Evolutionary conservation across 2,113 vertebrate genomes (phyloP).

Genomic region (Calyptommatus sinebrachiatus): DNA sequence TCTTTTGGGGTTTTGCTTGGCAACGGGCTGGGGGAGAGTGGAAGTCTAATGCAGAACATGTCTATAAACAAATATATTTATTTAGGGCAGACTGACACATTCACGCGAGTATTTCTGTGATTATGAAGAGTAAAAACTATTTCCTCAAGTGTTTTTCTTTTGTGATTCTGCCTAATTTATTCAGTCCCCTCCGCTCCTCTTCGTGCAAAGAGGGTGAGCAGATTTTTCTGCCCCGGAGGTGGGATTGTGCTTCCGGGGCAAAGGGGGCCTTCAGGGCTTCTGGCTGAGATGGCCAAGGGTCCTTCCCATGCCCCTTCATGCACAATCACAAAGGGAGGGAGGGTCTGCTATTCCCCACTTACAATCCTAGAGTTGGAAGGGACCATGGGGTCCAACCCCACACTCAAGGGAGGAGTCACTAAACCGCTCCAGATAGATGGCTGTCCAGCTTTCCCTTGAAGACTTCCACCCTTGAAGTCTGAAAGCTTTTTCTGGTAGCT

Average conservation of each 20-base stretch:
- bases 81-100: constrained; percentile 77
- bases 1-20: constrained; percentile 79
- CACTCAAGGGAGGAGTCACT: too few relatives aligned
- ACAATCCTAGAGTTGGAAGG: not conserved
- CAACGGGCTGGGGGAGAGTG: constrained; percentile 73
- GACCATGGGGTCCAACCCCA: too few relatives aligned
- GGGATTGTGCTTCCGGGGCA: constrained; percentile 55
- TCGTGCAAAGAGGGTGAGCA: constrained; percentile 63
- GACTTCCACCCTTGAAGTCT: too few relatives aligned
- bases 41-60: constrained; percentile 76
- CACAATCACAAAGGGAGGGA: not conserved
- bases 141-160: constrained; percentile 81
- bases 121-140: constrained; percentile 74
- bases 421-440: too few relatives aligned
- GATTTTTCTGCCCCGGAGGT: constrained; percentile 64
- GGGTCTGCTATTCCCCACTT: not conserved
- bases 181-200: constrained; percentile 71
- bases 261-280: not conserved
- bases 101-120: constrained; percentile 73
- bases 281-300: not conserved
- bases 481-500: too few relatives aligned
- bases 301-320: not conserved
- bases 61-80: constrained; percentile 84
- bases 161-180: constrained; percentile 79
- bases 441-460: too few relatives aligned